Base-by-base conservation (phyloP, 2,797 vertebrate species). In the Pampus argenteus region DNA sequence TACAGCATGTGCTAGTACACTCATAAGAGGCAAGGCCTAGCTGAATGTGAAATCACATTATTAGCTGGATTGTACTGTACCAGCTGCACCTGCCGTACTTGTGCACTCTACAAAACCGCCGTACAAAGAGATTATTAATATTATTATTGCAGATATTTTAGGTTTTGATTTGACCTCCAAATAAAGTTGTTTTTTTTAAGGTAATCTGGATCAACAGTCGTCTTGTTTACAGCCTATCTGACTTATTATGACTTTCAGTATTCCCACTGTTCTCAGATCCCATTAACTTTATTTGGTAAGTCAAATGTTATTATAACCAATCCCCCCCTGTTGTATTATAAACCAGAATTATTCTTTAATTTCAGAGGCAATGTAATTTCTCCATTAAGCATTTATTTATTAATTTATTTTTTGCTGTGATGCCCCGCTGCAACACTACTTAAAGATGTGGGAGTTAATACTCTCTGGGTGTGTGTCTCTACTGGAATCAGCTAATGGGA, bases 401-500 rank as follows among this genome's bases (percentile, higher is more conserved):
- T n/a, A n/a, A n/a, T n/a, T n/a, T n/a, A n/a, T n/a, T 34, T 66
- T 2, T 15, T 15, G 3, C 20, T 47, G 60, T 2, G 28, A 18
- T 1, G n/a, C 55, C 70, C 44, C 49, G 38, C 38, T 49, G 63
- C 40, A 45, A 68, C 49, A 10, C 36, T 22, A 2, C 49, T 60
- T 60, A 5, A 63, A 31, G 29, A 54, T 59, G 18, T 20, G 28
- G 28, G 15, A 52, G 42, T n/a, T n/a, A n/a, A n/a, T 40, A 50
- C 78, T 47, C 14, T 42, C 23, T 22, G 13, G 4, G 40, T 70
- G 34, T n/a, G 56, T 69, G 1, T 49, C 66, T 59, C 44, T 47
- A 7, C 38, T 60, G 68, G 61, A 76, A n/a, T 63, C 57, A 62
- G 34, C 65, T 54, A 57, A 58, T 29, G 26, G 54, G 70, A 61